A percentile compares a stretch with the other conserved stretches of the same genome.
These are phyloP conservation scores for Xenentodon cancila DNA, from an alignment of 2,797 vertebrate genomes.

Conservation along the genomic window DNA sequence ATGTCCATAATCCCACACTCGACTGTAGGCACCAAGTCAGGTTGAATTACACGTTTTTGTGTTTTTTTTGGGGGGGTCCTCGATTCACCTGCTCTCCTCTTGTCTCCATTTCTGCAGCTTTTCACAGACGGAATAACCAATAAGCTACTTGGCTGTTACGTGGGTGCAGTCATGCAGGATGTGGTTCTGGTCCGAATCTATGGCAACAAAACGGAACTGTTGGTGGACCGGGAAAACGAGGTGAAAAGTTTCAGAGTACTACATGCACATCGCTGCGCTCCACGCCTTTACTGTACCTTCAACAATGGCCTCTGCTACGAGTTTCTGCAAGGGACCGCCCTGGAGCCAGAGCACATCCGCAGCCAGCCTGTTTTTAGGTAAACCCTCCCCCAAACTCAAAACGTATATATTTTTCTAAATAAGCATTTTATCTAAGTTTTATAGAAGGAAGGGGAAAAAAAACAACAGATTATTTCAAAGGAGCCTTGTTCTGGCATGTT, in stretches of 20 bases:
- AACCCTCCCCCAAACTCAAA: neutral
- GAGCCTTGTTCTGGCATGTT: too few species aligned
- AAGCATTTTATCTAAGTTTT: too few species aligned
- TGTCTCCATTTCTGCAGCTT: constrained; percentile 73
- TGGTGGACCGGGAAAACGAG: constrained; percentile 95
- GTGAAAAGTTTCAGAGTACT: constrained; percentile 96
- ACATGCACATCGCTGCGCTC: constrained; percentile 92
- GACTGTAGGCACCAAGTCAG: too few species aligned
- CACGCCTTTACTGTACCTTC: constrained; percentile 95
- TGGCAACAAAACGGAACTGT: constrained; percentile 94
- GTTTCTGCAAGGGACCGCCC: constrained; percentile 92
- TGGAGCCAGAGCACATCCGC: constrained; percentile 94
- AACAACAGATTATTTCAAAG: too few species aligned
- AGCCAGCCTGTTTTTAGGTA: constrained; percentile 90
- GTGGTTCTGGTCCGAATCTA: constrained; percentile 97
- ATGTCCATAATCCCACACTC: too few species aligned
- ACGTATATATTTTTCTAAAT: too few species aligned
- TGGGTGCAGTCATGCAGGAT: constrained; percentile 86
- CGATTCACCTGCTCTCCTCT: constrained; percentile 12
- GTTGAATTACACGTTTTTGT: neutral
- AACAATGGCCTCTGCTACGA: constrained; percentile 97
- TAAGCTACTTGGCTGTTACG: constrained; percentile 94
- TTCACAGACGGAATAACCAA: constrained; percentile 99
- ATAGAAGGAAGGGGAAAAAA: too few species aligned
- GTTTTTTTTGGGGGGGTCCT: neutral